Evolutionary conservation across 2,888 invertebrate species (phyloP), one percentile per base, ranked within the genome.

Genomic region (Seira ritae): DNA sequence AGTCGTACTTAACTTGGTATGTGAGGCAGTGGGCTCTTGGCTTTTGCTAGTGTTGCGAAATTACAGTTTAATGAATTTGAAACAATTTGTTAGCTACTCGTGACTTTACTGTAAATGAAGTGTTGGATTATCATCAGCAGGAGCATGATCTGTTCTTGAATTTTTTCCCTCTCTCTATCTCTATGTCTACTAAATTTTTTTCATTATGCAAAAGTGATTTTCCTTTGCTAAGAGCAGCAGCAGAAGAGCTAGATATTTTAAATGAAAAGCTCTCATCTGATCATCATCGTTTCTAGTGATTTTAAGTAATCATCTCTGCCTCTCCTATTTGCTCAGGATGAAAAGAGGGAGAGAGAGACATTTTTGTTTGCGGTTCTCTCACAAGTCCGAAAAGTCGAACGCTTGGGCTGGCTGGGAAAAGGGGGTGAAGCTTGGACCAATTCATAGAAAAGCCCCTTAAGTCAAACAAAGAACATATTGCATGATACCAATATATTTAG

Each of bases 41-140:
- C 4, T 60, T 60, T 60, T 6, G 60, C 17, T 17, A 60, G 60
- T n/a, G n/a, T 60, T 31, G 31, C 50, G 65, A 81, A 81, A 75
- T 81, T 75, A 62, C 70, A 67, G 24, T 75, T 70, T 75, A 75
- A 73, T 80, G 69, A 68, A 68, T 80, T 74, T 69, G 42, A 24
- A 73, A 80, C 80, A 80, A 46, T 74, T 73, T 69, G 68, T 66
- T 71, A 67, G 74, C 17, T 74, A 62, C 60, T 80, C 80, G 80
- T 80, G 80, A 80, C 80, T 60, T 50, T 68, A 74, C 65, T 78
- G 6, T 78, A n/a, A n/a, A 42, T 42, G 42, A 42, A 42, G 42
- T 42, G 42, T 42, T 8, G 42, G 42, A 42, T 42, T 42, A 42
- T 42, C 42, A 6, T 42, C 6, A 12, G 42, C 12, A 42, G n/a